Base-by-base conservation (phyloP, 2,888 invertebrate genomes). In the Eudasyphora cyanicolor region DNA sequence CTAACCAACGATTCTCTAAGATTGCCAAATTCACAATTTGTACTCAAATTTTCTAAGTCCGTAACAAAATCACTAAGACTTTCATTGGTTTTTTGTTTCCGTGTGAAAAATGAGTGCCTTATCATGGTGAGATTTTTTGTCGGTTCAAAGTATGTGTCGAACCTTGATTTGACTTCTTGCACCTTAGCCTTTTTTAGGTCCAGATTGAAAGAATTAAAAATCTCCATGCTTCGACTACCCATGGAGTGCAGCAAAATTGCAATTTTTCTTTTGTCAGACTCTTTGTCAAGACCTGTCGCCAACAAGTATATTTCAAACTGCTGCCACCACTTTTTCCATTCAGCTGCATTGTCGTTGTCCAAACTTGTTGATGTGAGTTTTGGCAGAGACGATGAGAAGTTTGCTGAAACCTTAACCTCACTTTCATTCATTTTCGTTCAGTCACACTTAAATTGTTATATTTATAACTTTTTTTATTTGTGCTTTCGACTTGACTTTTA, bases 141-240 rank as follows among this genome's bases (percentile, higher is more conserved):
- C 3, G 71, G 71, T 35, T 71, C 60, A 78, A 78, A 79, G 35
- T 73, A 79, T 4, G 42, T 79, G 51, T 73, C 79, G 67, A 67
- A 49, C 45, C 62, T 74, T 19, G 1, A 21, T 62, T 74, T 64
- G 29, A 76, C 75, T n/a, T n/a, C n/a, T n/a, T n/a, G n/a, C n/a
- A n/a, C n/a, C n/a, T n/a, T n/a, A n/a, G n/a, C n/a, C n/a, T n/a
- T n/a, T n/a, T n/a, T n/a, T 14, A 38, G 7, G 38, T 38, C 10
- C n/a, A n/a, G n/a, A n/a, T 35, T 35, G 8, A 57, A 73, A 17
- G 57, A 57, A 29, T 51, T 73, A 38, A 54, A 73, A 17, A 73
- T 73, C 14, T 73, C 21, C 32, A 73, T 2, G 21, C 38, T 21
- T 27, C 54, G 51, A 57, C 21, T 57, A 19, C 64, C 51, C 64